phyloP scores from a whole-genome alignment of 2,888 invertebrate genomes.

The Pterostichus madidus region DNA sequence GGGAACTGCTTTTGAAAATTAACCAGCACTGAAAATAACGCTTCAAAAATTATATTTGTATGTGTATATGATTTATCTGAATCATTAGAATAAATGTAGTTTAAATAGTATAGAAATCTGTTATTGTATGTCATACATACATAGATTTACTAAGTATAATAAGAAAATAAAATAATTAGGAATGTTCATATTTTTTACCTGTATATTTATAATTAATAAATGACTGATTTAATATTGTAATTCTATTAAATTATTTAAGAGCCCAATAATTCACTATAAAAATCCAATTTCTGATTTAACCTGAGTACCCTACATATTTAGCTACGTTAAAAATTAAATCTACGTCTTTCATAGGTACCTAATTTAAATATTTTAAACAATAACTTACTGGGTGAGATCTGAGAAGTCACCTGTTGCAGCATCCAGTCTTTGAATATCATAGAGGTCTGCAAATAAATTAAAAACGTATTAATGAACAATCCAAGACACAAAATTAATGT shows the following conservation, averaged over 20 bases:
- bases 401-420: too few species aligned
- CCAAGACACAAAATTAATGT: too few species aligned
- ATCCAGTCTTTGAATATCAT: too few species aligned
- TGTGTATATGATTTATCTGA: background rate
- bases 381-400: too few species aligned
- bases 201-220: conserved; percentile 59
- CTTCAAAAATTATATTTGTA: background rate
- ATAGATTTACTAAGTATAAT: background rate
- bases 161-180: conserved; percentile 12
- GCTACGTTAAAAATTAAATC: too few species aligned
- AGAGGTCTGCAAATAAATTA: too few species aligned
- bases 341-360: too few species aligned
- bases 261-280: background rate
- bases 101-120: background rate
- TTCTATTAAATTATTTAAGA: background rate
- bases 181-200: conserved; percentile 52
- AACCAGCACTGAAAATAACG: too few species aligned
- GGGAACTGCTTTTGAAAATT: background rate
- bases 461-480: too few species aligned
- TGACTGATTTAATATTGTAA: conserved; percentile 39
- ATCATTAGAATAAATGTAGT: background rate
- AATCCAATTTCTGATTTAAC: background rate
- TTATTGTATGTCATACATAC: conserved; percentile 19
- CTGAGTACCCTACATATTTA: too few species aligned
- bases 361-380: too few species aligned